Evolutionary conservation across 1,140 invertebrate genomes (phyloP), one percentile per base, ranked within the genome.

Genomic region (Drosophila equinoxialis): DNA sequence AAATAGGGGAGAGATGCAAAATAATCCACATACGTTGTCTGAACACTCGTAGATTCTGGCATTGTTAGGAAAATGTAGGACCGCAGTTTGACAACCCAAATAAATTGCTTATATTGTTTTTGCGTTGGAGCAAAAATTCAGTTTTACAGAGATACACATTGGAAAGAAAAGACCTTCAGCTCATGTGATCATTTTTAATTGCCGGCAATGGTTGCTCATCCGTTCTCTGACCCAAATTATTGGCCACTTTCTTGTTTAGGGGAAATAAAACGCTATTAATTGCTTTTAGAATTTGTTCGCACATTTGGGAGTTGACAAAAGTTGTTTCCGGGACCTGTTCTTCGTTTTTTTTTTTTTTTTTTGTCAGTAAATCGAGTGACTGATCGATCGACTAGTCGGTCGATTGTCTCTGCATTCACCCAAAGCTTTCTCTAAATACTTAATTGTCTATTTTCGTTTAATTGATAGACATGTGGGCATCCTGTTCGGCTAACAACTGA

Each of bases 391-490:
- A 69, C 63, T 71, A 58, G 64, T 77, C 35, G 14, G 55, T 23
- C 17, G 58, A 67, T 69, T 69, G 78, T 60, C 73, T 74, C 71
- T 75, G 70, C 81, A 85, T 85, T 89, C 77, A 89, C 73, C 80
- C 73, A 74, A 83, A 79, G 83, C 85, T 87, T 89, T 87, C 84
- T 87, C 83, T 80, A 84, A 23, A 80, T 89, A 70, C 68, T 79
- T 72, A 54, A 82, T 89, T 87, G 83, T 84, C 84, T 81, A 87
- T 87, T 87, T 87, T 87, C 67, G 84, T 84, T 89, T 87, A 87
- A 89, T 87, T 87, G 83, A 86, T 80, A 48, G 84, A 81, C 84
- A 87, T 71, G 77, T 77, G 68, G 79, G 74, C 80, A 87, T 87
- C 84, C 83, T 89, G 80, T 76, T 87, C 60, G 70, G 35, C 74